These are phyloP conservation scores for Urocitellus parryii DNA, from an alignment of 2,113 vertebrate genomes.

Conservation along the genomic window DNA sequence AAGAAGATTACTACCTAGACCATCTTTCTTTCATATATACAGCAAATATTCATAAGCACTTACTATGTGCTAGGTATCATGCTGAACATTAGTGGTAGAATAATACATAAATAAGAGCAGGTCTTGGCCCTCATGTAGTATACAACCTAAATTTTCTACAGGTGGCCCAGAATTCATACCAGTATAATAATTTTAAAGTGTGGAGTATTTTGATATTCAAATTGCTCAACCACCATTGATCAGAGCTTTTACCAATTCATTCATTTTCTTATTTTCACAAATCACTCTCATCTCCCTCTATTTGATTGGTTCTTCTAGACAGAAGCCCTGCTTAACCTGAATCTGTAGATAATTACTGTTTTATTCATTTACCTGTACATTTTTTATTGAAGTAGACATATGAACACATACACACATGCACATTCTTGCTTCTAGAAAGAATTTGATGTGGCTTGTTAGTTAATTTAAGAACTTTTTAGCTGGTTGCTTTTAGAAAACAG, in stretches of 20 bases:
- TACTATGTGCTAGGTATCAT: neutral
- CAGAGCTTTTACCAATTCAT: neutral
- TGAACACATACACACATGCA: neutral
- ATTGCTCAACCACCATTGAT: neutral
- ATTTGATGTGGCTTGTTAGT: constrained; percentile 48
- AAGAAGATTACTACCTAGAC: neutral
- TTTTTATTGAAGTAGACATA: neutral
- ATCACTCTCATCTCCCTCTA: neutral
- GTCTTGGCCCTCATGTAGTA: neutral
- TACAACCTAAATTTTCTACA: neutral
- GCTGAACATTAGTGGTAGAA: neutral
- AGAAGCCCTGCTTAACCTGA: neutral
- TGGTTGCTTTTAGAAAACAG: constrained; percentile 78
- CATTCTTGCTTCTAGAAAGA: constrained; percentile 56
- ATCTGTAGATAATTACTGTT: neutral
- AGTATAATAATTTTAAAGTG: neutral
- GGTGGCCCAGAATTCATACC: neutral
- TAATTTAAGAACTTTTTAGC: constrained; percentile 78
- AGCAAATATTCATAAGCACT: constrained; percentile 50
- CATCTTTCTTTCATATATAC: neutral
- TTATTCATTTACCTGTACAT: neutral
- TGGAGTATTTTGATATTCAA: neutral
- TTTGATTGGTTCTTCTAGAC: neutral
- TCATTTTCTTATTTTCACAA: neutral
- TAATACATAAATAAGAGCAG: neutral